phyloP scores from a whole-genome alignment of 2,797 vertebrate species.

The Pelobates cultripes region DNA sequence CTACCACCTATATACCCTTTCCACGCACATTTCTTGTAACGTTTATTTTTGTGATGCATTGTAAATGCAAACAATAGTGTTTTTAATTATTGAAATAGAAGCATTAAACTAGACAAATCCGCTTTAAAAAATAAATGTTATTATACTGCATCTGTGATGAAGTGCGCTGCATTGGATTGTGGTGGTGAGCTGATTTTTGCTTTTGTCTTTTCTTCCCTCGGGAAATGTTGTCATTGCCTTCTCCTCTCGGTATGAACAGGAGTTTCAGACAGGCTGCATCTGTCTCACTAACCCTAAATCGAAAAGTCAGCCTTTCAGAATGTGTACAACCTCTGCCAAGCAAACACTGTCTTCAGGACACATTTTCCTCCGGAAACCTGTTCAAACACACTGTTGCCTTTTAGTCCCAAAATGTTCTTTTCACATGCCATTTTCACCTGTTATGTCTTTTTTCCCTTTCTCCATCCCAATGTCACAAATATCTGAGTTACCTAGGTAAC shows the following conservation, averaged over 20 bases:
- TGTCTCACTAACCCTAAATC: not conserved
- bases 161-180: not conserved
- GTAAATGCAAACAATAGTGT: no score
- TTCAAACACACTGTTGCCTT: not conserved
- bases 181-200: not conserved
- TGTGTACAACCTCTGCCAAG: not conserved
- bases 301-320: not conserved
- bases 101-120: no score
- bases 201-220: not conserved
- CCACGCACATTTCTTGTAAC: no score
- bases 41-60: no score
- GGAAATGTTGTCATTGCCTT: conserved; percentile 7
- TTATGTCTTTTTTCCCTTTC: not conserved
- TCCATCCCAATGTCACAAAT: not conserved
- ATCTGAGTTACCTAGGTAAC: conserved; percentile 14
- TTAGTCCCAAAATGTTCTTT: not conserved
- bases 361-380: not conserved
- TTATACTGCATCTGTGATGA: not conserved
- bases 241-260: not conserved
- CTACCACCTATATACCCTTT: no score
- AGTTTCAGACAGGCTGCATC: not conserved
- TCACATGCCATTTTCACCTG: conserved; percentile 3
- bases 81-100: no score
- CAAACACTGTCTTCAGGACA: not conserved
- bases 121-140: not conserved